These are phyloP conservation scores for Eupsilia transversa DNA, from an alignment of 2,888 invertebrate species.

Conservation along the genomic window DNA sequence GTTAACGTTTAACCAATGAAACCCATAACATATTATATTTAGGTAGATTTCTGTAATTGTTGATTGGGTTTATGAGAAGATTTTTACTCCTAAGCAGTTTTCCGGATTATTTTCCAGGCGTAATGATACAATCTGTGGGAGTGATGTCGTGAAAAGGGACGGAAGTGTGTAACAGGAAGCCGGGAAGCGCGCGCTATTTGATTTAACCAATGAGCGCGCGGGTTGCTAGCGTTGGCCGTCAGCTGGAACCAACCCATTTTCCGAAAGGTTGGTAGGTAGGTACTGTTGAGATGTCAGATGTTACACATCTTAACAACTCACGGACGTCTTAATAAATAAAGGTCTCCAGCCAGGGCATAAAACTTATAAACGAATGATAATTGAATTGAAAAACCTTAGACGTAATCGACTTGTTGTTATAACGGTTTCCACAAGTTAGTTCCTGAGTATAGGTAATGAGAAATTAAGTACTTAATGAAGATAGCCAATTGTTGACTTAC, in stretches of 20 bases:
- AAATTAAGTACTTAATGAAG: slow-evolving; percentile 34
- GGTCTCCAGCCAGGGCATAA: neutral
- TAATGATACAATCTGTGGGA: too few species aligned
- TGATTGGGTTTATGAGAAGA: neutral
- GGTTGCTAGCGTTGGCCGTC: too few species aligned
- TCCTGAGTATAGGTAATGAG: slow-evolving; percentile 5
- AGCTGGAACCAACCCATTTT: too few species aligned
- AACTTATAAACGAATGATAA: neutral
- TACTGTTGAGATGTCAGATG: too few species aligned
- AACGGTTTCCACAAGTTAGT: slow-evolving; percentile 17
- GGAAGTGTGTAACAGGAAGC: too few species aligned
- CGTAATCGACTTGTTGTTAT: neutral
- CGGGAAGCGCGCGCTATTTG: too few species aligned
- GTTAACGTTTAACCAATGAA: neutral
- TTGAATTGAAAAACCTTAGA: neutral
- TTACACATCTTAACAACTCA: too few species aligned
- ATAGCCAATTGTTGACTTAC: slow-evolving; percentile 47
- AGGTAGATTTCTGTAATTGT: neutral
- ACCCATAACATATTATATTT: neutral
- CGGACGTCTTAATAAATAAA: neutral
- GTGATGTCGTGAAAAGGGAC: too few species aligned
- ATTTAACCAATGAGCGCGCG: too few species aligned
- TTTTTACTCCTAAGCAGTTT: neutral
- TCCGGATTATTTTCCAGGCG: neutral
- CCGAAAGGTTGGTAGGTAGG: too few species aligned